Conservation (phyloP, 1,140 invertebrate species). For the Camponotus floridanus region DNA sequence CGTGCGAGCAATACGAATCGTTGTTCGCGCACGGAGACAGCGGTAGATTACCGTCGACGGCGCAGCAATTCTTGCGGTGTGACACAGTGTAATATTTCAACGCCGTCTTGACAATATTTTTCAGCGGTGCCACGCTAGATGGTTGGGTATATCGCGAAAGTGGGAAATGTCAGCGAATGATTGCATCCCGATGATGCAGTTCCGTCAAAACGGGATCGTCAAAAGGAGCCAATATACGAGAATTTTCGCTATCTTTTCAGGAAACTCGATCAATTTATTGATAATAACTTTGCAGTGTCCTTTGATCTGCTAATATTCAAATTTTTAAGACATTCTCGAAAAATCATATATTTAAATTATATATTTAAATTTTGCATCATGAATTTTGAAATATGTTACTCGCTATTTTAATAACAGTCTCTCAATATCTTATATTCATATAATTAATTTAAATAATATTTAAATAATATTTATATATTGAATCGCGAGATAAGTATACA, state of each 20-base stretch:
- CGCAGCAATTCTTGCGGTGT: conserved; percentile 71
- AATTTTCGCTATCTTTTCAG: neutral
- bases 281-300: neutral
- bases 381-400: neutral
- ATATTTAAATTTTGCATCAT: neutral
- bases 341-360: neutral
- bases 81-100: conserved; percentile 75
- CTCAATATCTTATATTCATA: too few relatives aligned
- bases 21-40: conserved; percentile 62
- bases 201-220: conserved; percentile 49
- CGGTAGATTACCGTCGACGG: conserved; percentile 74
- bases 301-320: neutral
- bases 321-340: neutral
- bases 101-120: conserved; percentile 76
- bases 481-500: neutral
- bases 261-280: conserved; percentile 4
- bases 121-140: conserved; percentile 50
- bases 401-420: neutral
- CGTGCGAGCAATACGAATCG: conserved; percentile 71
- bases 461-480: too few relatives aligned
- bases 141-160: conserved; percentile 54
- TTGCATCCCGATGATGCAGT: conserved; percentile 42
- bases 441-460: too few relatives aligned
- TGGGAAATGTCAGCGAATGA: conserved; percentile 70
- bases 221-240: conserved; percentile 49